These are phyloP conservation scores for Autographa gamma DNA, from an alignment of 2,888 invertebrate species.

Conservation along the genomic window DNA sequence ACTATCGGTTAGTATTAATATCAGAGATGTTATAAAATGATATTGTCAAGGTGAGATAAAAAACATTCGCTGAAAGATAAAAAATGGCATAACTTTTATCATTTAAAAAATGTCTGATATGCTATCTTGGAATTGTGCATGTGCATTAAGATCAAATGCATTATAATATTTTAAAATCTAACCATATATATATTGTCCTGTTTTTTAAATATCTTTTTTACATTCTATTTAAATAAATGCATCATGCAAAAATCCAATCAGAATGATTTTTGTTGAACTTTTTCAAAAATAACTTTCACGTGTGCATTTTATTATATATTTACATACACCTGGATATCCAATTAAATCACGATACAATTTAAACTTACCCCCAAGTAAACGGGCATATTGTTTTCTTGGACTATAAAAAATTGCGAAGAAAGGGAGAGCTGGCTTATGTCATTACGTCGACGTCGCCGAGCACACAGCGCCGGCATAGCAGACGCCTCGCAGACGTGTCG, in stretches of 20 bases:
- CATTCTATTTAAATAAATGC: neutral
- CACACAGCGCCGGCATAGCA: neutral
- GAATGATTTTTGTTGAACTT: neutral
- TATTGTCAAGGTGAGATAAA: conserved; percentile 57
- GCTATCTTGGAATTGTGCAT: conserved; percentile 47
- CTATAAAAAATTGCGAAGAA: conserved; percentile 4
- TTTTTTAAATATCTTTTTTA: neutral
- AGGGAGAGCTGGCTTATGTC: conserved; percentile 5
- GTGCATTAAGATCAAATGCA: conserved; percentile 27
- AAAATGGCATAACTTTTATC: conserved; percentile 43
- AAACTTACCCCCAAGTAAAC: too few relatives aligned
- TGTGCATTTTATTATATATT: too few relatives aligned
- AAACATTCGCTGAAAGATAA: conserved; percentile 28
- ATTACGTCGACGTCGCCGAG: neutral
- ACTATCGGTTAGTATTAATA: conserved; percentile 40
- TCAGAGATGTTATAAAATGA: conserved; percentile 40
- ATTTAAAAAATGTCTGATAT: conserved; percentile 37
- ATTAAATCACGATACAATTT: too few relatives aligned
- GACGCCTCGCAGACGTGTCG: conserved; percentile 1
- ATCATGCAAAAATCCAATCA: neutral
- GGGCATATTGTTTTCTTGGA: neutral
- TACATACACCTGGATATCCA: too few relatives aligned
- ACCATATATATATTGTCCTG: neutral
- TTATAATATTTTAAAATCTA: neutral
- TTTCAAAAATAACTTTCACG: neutral